Evolutionary conservation across 1,140 invertebrate genomes (phyloP).

Genomic region (Stratiolaelaps scimitus): DNA sequence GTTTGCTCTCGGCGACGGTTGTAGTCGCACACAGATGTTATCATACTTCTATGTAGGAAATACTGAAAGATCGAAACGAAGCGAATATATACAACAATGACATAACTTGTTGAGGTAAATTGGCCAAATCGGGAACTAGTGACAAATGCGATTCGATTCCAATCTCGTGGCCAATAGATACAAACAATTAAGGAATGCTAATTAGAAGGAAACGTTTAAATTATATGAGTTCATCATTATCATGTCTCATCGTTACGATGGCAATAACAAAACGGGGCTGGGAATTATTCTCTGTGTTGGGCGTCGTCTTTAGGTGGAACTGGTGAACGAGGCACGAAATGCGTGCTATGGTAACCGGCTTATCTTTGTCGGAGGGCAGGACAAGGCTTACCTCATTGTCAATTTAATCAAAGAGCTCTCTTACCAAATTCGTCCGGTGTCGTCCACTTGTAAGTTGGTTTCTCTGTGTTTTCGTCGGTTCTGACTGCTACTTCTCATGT

Average conservation of each 20-base stretch:
- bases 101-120: no score
- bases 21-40: no score
- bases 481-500: no score
- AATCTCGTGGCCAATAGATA: no score
- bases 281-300: constrained; percentile 25
- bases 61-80: no score
- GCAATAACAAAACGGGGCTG: constrained; percentile 6
- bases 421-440: constrained; percentile 36
- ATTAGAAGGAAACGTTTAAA: constrained; percentile 2
- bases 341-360: constrained; percentile 43
- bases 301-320: constrained; percentile 39
- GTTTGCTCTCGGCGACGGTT: not conserved
- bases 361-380: constrained; percentile 40
- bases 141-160: no score
- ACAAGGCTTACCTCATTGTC: constrained; percentile 43
- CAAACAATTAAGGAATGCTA: no score
- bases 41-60: no score
- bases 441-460: constrained; percentile 38
- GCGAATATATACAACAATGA: no score
- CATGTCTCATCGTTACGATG: not conserved
- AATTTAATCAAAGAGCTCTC: constrained; percentile 43
- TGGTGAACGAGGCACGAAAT: constrained; percentile 39
- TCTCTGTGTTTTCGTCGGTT: no score
- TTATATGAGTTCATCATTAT: constrained; percentile 4
- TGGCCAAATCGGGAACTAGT: no score